phyloP scores from a whole-genome alignment of 2,888 invertebrate genomes.

The Dryocosmus kuriphilus region DNA sequence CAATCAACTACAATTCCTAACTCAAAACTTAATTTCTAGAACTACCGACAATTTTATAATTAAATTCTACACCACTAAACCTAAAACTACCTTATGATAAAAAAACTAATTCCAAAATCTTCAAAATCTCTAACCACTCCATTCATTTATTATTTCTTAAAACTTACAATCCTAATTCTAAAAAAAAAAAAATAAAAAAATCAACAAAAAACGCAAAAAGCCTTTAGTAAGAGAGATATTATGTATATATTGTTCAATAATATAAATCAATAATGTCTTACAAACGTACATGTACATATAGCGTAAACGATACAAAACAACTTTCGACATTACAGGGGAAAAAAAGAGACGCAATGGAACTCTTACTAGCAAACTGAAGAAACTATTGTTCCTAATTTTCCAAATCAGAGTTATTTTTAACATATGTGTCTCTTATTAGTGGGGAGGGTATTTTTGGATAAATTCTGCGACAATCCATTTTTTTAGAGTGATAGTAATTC shows the following conservation, averaged over 20 bases:
- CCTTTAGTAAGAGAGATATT: constrained; percentile 60
- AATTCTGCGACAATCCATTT: constrained; percentile 42
- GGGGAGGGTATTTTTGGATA: constrained; percentile 17
- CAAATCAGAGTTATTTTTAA: constrained; percentile 37
- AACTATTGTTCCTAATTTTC: constrained; percentile 25
- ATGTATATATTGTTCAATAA: constrained; percentile 64
- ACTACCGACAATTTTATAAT: no score
- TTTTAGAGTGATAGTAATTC: constrained; percentile 15
- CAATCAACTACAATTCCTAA: no score
- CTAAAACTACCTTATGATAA: background rate
- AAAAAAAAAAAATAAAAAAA: constrained; percentile 7
- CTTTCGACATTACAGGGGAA: constrained; percentile 44
- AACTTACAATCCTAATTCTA: constrained; percentile 4
- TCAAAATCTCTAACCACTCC: constrained; percentile 18
- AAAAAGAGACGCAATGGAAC: constrained; percentile 43
- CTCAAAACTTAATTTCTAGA: no score
- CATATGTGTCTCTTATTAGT: background rate
- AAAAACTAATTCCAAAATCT: background rate
- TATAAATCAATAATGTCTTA: constrained; percentile 70
- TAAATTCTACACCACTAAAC: background rate
- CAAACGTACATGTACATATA: constrained; percentile 68
- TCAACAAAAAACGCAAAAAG: constrained; percentile 38
- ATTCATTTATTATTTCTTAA: constrained; percentile 24
- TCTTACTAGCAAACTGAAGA: constrained; percentile 33
- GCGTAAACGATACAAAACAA: constrained; percentile 69